Evolutionary conservation across 2,797 vertebrate species (phyloP).

Genomic region (Liasis olivaceus): DNA sequence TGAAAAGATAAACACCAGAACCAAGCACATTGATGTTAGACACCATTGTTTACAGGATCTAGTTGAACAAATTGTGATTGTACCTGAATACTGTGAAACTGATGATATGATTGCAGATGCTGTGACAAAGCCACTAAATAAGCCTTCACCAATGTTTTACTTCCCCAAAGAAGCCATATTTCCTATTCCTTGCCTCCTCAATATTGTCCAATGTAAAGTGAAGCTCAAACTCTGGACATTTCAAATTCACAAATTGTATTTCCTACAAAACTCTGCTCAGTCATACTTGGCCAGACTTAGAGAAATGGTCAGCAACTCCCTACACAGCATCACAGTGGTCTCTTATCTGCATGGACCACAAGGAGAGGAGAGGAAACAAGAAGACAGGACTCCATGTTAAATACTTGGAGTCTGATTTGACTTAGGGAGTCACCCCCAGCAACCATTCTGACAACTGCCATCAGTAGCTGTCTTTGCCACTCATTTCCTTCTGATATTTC

Average conservation of each 20-base stretch:
- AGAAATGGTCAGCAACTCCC: not conserved
- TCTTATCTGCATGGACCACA: not conserved
- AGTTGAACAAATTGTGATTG: not conserved
- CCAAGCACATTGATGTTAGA: not conserved
- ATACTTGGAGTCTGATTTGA: not conserved
- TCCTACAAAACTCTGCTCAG: accelerated
- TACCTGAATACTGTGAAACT: not conserved
- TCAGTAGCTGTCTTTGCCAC: not conserved
- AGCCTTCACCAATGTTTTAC: not conserved
- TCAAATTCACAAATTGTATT: not conserved
- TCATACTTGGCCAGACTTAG: accelerated
- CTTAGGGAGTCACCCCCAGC: not conserved
- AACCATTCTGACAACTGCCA: not conserved
- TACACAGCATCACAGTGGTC: not conserved
- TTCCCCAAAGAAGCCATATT: not conserved
- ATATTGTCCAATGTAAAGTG: not conserved
- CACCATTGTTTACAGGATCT: not conserved
- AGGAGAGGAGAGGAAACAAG: not conserved
- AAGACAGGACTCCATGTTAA: not conserved
- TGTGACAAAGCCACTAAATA: not conserved
- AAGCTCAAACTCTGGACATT: not conserved
- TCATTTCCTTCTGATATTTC: not conserved
- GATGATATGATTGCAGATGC: not conserved
- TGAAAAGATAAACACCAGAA: not conserved
- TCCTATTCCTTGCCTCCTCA: not conserved